Evolutionary conservation across 2,797 vertebrate species (phyloP).

Genomic region (Cyclopterus lumpus): DNA sequence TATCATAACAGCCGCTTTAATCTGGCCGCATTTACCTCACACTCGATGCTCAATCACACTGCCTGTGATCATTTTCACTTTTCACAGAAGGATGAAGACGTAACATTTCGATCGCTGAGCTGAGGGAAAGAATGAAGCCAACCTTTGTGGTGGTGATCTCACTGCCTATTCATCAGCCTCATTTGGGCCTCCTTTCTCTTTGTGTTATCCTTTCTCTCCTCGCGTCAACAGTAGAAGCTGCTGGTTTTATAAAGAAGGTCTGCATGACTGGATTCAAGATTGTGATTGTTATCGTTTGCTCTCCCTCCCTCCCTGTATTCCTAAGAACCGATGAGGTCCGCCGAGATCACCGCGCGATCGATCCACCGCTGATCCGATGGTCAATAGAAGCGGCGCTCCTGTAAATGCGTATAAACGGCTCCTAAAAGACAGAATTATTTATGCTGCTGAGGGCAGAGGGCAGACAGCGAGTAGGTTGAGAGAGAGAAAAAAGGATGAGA

Average conservation of each 20-base stretch:
- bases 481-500: conserved; percentile 58
- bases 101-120: conserved; percentile 38
- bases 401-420: conserved; percentile 51
- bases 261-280: conserved; percentile 18
- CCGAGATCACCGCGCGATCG: conserved; percentile 22
- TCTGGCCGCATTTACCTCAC: conserved; percentile 43
- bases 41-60: conserved; percentile 45
- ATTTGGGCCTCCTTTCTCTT: conserved; percentile 13
- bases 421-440: conserved; percentile 61
- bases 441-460: conserved; percentile 55
- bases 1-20: conserved; percentile 59
- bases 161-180: conserved; percentile 46
- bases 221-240: conserved; percentile 5
- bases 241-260: conserved; percentile 22
- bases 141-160: conserved; percentile 20
- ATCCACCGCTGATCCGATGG: conserved; percentile 28
- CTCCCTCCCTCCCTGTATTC: conserved; percentile 25
- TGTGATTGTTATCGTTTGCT: conserved; percentile 36
- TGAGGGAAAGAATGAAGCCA: conserved; percentile 24
- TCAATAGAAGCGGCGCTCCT: conserved; percentile 32
- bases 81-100: conserved; percentile 44
- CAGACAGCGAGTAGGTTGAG: conserved; percentile 63
- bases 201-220: conserved; percentile 29
- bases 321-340: conserved; percentile 22
- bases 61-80: conserved; percentile 57